Percentiles rank a stretch among this genome's conserved stretches.
Evolutionary conservation across 2,888 invertebrate species (phyloP).

Genomic region (Eilema griseolum): DNA sequence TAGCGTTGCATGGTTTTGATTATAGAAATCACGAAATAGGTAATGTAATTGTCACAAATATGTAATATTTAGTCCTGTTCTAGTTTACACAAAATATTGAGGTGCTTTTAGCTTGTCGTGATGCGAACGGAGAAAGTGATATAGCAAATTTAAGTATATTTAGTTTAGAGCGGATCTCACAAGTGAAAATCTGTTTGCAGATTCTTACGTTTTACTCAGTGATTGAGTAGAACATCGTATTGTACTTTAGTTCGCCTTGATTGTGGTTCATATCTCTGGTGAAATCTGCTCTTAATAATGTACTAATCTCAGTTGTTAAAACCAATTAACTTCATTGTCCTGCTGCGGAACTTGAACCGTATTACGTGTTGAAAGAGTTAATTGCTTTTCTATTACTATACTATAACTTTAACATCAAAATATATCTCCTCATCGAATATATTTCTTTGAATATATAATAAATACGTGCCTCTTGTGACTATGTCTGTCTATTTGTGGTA

Average conservation of each 20-base stretch:
- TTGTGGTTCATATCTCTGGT: no score
- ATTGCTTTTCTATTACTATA: conserved; percentile 43
- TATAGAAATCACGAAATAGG: conserved; percentile 29
- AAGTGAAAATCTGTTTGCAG: not conserved
- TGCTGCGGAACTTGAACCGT: conserved; percentile 26
- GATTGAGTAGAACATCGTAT: not conserved
- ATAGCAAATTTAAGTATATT: not conserved
- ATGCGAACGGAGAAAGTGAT: conserved; percentile 17
- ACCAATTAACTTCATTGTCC: conserved; percentile 10
- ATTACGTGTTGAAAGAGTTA: conserved; percentile 7
- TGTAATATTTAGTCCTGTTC: conserved; percentile 14
- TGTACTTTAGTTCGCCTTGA: no score
- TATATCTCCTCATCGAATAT: conserved; percentile 50
- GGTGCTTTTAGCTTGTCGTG: conserved; percentile 35
- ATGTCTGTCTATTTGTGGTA: conserved; percentile 24
- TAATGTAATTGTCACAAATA: conserved; percentile 28
- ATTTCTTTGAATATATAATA: conserved; percentile 14
- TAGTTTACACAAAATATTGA: conserved; percentile 11
- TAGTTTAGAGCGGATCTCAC: not conserved
- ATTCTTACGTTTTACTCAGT: not conserved
- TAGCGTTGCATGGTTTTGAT: conserved; percentile 43
- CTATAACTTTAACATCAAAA: conserved; percentile 33
- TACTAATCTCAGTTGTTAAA: not conserved
- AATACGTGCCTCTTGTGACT: conserved; percentile 14
- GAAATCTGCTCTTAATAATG: not conserved